Base-by-base conservation (phyloP, 2,888 invertebrate species). In the Xestoiulus laeticollis region DNA sequence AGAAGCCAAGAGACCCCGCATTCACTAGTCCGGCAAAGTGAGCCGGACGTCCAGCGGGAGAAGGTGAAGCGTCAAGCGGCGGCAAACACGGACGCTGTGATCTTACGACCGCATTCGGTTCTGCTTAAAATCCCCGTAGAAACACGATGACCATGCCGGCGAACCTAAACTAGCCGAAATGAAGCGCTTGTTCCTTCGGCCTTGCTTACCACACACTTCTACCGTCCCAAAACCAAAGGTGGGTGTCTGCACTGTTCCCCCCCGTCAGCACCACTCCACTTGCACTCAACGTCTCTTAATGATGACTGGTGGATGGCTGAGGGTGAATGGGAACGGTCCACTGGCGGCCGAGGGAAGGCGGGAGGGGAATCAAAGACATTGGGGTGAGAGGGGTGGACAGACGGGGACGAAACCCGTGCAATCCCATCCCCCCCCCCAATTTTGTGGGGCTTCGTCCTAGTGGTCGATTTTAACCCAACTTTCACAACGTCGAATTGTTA, bases 301-400 rank as follows among this genome's bases (percentile, higher is more conserved):
- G 84, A 84, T 84, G 38, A 84, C 84, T 84, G 84, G 84, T 84
- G 33, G 84, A 33, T n/a, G n/a, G 84, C 38, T n/a, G 32, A 19
- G n/a, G 33, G 84, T 84, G 84, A 84, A 84, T 84, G 12, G 22
- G 84, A 43, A 33, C 84, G 16, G 84, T 84, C 84, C 84, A 84
- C 22, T 33, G 84, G 0, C 33, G 19, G 38, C 33, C 30, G 43
- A 26, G 32, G 32, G 30, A 32, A 84, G 33, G 84, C 3, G 4
- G 84, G 19, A 33, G 84, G 33, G 43, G 84, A 10, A 12, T 12
- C 1, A 22, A 33, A 33, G 3, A 84, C 33, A 8, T 3, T 22
- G 32, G 19, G 82, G 32, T 8, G 82, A 82, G 83, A 33, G n/a
- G 2, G 8, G 5, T 6, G 30, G 83, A 26, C 30, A n/a, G 12